phyloP scores from a whole-genome alignment of 2,888 invertebrate genomes.

The Cyaniris semiargus region DNA sequence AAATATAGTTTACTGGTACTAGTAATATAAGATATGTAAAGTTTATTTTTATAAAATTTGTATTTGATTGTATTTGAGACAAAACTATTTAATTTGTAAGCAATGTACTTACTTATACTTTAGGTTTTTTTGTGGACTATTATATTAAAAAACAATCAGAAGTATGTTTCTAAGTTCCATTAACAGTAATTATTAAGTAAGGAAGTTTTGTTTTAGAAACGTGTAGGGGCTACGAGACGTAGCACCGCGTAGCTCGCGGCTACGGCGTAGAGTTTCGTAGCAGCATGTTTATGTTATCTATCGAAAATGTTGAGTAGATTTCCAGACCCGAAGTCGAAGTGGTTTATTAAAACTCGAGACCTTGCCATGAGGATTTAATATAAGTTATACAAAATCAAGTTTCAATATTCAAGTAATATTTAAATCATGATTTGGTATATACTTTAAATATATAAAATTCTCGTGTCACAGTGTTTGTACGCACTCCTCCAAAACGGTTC shows the following conservation, averaged over 20 bases:
- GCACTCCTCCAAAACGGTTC: too few relatives aligned
- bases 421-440: too few relatives aligned
- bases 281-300: background rate
- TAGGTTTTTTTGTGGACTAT: background rate
- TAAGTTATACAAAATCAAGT: too few relatives aligned
- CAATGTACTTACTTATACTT: background rate
- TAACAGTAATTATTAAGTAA: background rate
- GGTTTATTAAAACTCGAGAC: background rate
- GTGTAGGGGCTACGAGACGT: background rate
- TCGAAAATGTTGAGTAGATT: background rate
- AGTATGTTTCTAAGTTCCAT: background rate
- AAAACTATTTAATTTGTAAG: background rate
- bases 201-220: background rate
- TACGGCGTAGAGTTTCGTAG: slow-evolving; percentile 3
- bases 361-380: background rate
- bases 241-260: slow-evolving; percentile 7
- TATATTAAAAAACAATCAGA: background rate
- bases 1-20: too few relatives aligned
- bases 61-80: too few relatives aligned
- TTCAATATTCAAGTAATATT: too few relatives aligned
- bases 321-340: background rate
- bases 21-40: too few relatives aligned
- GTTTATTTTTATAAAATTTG: too few relatives aligned
- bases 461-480: too few relatives aligned
- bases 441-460: too few relatives aligned